phyloP scores from a whole-genome alignment of 2,888 invertebrate genomes.

The Cataglyphis rosenhaueri region DNA sequence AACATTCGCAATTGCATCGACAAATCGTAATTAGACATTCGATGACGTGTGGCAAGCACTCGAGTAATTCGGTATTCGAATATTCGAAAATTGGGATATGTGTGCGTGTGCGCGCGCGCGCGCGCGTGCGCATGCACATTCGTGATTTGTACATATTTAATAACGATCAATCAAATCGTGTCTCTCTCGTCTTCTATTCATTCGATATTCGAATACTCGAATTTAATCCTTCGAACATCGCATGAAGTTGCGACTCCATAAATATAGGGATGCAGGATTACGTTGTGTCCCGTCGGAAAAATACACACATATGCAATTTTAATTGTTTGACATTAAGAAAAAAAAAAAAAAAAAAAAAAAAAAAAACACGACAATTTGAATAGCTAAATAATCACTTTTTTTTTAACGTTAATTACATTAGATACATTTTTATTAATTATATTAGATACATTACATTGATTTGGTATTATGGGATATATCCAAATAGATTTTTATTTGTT shows the following conservation, averaged over 20 bases:
- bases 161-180: slow-evolving; percentile 1
- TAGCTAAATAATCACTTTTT: not conserved
- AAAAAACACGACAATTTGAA: not conserved
- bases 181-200: not conserved
- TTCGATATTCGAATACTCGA: slow-evolving; percentile 31
- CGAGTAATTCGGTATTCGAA: slow-evolving; percentile 32
- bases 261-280: not conserved
- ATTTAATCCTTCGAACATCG: not conserved
- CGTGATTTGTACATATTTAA: slow-evolving; percentile 35
- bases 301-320: not conserved
- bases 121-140: not conserved
- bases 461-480: not conserved
- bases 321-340: not conserved
- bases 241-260: not conserved
- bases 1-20: slow-evolving; percentile 35
- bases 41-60: not conserved
- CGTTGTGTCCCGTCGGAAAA: not conserved
- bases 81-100: slow-evolving; percentile 5
- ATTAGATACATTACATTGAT: not conserved
- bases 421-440: not conserved
- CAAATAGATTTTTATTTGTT: not conserved
- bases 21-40: not conserved
- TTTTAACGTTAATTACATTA: not conserved
- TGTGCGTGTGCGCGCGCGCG: not conserved
- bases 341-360: not conserved